Conservation (phyloP, 2,797 vertebrate species). For the Phalloptychus januarius region DNA sequence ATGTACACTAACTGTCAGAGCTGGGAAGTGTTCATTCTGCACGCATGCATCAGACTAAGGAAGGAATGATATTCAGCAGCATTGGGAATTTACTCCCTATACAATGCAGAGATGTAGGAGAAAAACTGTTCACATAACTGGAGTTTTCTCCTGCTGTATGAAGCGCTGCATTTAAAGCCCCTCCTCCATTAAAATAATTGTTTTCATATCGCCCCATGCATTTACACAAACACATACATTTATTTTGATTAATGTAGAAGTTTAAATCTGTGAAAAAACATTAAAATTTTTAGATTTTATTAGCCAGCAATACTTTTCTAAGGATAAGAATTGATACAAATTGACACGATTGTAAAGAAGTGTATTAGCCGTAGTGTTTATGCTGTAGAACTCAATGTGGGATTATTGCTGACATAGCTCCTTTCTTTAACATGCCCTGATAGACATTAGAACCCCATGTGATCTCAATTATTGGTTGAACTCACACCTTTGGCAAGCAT, state of each 20-base stretch:
- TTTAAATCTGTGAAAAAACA: neutral
- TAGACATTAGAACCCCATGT: conserved; percentile 60
- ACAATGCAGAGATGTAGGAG: too few species aligned
- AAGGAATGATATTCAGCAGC: neutral
- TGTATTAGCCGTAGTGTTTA: neutral
- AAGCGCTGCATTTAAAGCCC: neutral
- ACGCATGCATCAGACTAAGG: neutral
- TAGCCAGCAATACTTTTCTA: neutral
- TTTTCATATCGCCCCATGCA: neutral
- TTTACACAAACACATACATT: neutral
- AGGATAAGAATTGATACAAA: too few species aligned
- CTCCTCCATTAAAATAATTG: neutral
- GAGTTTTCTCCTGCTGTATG: neutral
- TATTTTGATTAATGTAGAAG: neutral
- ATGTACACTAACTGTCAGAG: conserved; percentile 4
- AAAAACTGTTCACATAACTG: neutral
- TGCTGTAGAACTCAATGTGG: neutral
- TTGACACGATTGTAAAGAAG: neutral
- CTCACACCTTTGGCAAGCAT: conserved; percentile 44
- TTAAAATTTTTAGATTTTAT: too few species aligned
- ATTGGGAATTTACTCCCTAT: neutral
- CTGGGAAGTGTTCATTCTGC: neutral
- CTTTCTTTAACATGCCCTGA: conserved; percentile 38
- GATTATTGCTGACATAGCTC: conserved; percentile 49
- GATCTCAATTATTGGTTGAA: conserved; percentile 79